phyloP scores from a whole-genome alignment of 2,797 vertebrate genomes.

The Hoplostethus mediterraneus region DNA sequence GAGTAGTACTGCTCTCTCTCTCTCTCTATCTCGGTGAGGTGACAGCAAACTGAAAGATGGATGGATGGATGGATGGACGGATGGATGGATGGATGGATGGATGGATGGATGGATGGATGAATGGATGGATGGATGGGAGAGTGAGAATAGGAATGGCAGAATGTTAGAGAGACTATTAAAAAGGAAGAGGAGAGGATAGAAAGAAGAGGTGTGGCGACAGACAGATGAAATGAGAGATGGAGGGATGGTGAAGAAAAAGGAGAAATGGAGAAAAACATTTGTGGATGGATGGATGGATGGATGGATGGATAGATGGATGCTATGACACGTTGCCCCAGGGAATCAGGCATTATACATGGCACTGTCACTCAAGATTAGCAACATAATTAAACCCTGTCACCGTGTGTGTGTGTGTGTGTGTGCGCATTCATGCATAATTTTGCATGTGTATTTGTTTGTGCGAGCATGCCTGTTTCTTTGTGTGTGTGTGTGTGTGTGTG shows the following conservation, averaged over 20 bases:
- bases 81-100: no score
- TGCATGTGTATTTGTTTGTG: neutral
- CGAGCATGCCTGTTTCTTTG: constrained; percentile 26
- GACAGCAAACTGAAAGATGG: neutral
- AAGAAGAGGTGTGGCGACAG: constrained; percentile 10
- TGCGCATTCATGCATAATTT: neutral
- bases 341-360: constrained; percentile 75
- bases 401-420: constrained; percentile 14
- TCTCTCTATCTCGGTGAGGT: neutral
- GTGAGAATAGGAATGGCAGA: constrained; percentile 6
- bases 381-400: constrained; percentile 79
- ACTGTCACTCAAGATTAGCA: constrained; percentile 83
- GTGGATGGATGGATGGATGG: constrained; percentile 61
- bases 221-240: constrained; percentile 15
- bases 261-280: constrained; percentile 27
- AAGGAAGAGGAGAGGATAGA: neutral
- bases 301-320: constrained; percentile 71
- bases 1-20: neutral
- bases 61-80: no score
- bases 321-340: constrained; percentile 75
- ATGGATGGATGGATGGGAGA: no score
- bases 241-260: constrained; percentile 63
- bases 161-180: constrained; percentile 4
- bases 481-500: constrained; percentile 22
- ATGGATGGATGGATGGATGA: no score